Base-by-base conservation (phyloP, 2,113 vertebrate genomes). In the Rostratula benghalensis region DNA sequence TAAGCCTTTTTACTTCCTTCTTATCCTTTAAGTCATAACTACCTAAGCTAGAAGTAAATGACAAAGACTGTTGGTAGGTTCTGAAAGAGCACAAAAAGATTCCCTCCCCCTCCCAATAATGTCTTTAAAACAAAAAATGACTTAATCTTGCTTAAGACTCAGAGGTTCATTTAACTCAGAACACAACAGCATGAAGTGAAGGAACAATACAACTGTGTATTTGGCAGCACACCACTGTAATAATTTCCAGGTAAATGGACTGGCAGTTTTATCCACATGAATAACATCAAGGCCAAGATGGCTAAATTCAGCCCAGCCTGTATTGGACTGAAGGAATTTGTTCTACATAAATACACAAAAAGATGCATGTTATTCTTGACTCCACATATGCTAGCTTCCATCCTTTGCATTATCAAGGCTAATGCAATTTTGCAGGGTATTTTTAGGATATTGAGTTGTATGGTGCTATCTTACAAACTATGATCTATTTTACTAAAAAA, bases 191-290 rank as follows among this genome's bases (percentile, higher is more conserved):
- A 92, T 1, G 70, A 91, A 92, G 73, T 56, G 61, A 74, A 83
- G 86, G 75, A 95, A 94, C 63, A 81, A 89, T 37, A 22, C 65
- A 97, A 93, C 48, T 11, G 23, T 60, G 91, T 79, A 57, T 63
- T 80, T 96, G 94, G 83, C 92, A 96, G 67, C 37, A 28, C 65
- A 87, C 37, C 53, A 83, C 61, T 68, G 45, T 43, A 71, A 94
- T 19, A 31, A 94, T 93, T 96, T 88, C 90, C 71, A 76, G 69
- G 93, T 86, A 94, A 96, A 85, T 3, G 67, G 80, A 81, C 60
- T 76, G 87, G 93, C 96, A 96, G 78, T 86, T 87, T 65, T 91
- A 97, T 91, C 92, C 96, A 96, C 96, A 86, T 97, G 97, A 90
- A 95, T 79, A 89, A 51, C 50, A 96, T 93, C 91, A 93, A 95